phyloP scores from a whole-genome alignment of 1,140 invertebrate species.

The Nautilus pompilius region DNA sequence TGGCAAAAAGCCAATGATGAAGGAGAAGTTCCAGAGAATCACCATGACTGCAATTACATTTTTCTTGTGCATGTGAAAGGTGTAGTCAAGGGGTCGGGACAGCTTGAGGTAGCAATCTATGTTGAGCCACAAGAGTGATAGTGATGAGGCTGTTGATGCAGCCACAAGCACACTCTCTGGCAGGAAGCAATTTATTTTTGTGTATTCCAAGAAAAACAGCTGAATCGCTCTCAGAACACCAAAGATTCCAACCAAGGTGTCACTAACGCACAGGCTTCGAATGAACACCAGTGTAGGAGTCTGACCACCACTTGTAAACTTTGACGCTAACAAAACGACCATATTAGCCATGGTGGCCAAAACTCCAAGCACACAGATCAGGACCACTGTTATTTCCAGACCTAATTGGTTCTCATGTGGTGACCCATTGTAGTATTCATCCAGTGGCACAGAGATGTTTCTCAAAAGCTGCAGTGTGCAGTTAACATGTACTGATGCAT shows the following conservation, averaged over 20 bases:
- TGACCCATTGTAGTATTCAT: too few relatives aligned
- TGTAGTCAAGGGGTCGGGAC: slow-evolving; percentile 21
- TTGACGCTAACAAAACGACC: slow-evolving; percentile 26
- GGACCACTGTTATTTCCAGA: too few relatives aligned
- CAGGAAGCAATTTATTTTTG: slow-evolving; percentile 38
- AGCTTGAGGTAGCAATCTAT: slow-evolving; percentile 33
- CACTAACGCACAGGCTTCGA: slow-evolving; percentile 33
- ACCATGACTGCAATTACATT: slow-evolving; percentile 35
- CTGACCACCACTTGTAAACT: slow-evolving; percentile 29
- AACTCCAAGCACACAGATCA: slow-evolving; percentile 6
- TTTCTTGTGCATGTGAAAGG: slow-evolving; percentile 29
- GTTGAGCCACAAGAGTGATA: slow-evolving; percentile 32
- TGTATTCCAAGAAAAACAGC: slow-evolving; percentile 18
- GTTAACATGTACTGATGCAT: too few relatives aligned
- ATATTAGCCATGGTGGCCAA: slow-evolving; percentile 17
- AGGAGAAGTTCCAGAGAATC: slow-evolving; percentile 39
- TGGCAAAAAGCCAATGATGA: slow-evolving; percentile 42
- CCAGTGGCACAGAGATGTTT: too few relatives aligned
- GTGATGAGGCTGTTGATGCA: slow-evolving; percentile 22
- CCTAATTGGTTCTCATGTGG: too few relatives aligned
- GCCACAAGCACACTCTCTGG: slow-evolving; percentile 45
- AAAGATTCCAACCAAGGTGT: slow-evolving; percentile 33
- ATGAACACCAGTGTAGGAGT: slow-evolving; percentile 38
- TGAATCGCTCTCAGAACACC: slow-evolving; percentile 36
- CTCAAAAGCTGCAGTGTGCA: too few relatives aligned